Evolutionary conservation across 1,140 invertebrate genomes (phyloP).

Genomic region (Bombus terrestris): DNA sequence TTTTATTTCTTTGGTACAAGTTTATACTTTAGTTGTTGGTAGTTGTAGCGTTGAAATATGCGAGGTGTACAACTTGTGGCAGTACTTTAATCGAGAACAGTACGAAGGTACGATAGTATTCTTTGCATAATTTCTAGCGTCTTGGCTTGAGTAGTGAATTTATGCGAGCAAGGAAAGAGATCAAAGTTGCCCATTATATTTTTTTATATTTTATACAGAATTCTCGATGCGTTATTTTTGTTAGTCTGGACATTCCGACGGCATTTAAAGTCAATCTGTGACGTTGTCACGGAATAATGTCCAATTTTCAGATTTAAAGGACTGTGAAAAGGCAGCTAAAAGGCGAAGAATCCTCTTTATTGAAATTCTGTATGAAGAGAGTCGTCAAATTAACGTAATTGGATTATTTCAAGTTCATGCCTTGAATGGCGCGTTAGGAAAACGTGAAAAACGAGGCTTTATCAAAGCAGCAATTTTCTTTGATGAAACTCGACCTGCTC

Average conservation of each 20-base stretch:
- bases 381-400: constrained; percentile 46
- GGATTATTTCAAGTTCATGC: constrained; percentile 21
- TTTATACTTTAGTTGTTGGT: too few relatives aligned
- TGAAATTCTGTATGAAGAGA: constrained; percentile 7
- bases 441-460: constrained; percentile 25
- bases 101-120: too few relatives aligned
- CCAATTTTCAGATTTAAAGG: not conserved
- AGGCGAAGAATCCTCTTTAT: not conserved
- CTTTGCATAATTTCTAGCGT: too few relatives aligned
- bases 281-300: not conserved
- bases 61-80: too few relatives aligned
- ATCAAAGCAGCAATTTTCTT: constrained; percentile 36
- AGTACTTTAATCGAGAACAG: too few relatives aligned
- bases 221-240: too few relatives aligned
- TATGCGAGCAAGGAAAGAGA: too few relatives aligned
- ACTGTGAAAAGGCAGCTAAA: not conserved
- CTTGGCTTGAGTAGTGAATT: too few relatives aligned
- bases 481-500: not conserved
- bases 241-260: too few relatives aligned
- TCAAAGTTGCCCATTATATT: not conserved
- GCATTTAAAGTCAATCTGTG: not conserved
- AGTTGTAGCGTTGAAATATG: too few relatives aligned
- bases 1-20: too few relatives aligned
- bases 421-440: constrained; percentile 17
- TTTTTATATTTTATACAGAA: not conserved